Conservation (phyloP, 2,888 invertebrate species). For the Drosophila villosipedis region DNA sequence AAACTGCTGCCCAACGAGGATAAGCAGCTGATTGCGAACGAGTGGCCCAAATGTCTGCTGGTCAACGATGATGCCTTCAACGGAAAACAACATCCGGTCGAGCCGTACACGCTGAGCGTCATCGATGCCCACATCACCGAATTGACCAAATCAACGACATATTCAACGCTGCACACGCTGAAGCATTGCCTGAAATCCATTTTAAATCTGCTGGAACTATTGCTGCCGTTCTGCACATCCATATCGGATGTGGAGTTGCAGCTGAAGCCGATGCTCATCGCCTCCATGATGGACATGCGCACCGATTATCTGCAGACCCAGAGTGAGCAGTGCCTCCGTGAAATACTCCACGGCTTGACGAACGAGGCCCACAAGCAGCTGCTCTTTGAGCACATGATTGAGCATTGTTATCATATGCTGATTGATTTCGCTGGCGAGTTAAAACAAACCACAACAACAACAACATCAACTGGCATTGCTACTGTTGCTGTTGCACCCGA, state of each 20-base stretch:
- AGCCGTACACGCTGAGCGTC: slow-evolving; percentile 84
- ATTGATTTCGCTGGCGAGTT: slow-evolving; percentile 87
- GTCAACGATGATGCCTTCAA: slow-evolving; percentile 81
- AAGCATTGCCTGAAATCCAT: slow-evolving; percentile 84
- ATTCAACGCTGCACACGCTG: slow-evolving; percentile 82
- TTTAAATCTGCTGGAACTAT: slow-evolving; percentile 81
- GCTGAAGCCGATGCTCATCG: slow-evolving; percentile 84
- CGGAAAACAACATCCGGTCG: slow-evolving; percentile 83
- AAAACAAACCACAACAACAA: slow-evolving; percentile 25
- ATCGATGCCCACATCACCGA: slow-evolving; percentile 85
- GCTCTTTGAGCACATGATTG: slow-evolving; percentile 88
- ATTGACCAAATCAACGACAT: slow-evolving; percentile 80
- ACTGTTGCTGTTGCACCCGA: slow-evolving; percentile 25
- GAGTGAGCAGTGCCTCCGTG: slow-evolving; percentile 87
- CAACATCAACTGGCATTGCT: background rate
- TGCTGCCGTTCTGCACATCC: slow-evolving; percentile 72
- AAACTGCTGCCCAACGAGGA: slow-evolving; percentile 84
- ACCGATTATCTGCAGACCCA: slow-evolving; percentile 91
- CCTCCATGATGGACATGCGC: slow-evolving; percentile 91
- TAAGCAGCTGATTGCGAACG: slow-evolving; percentile 83
- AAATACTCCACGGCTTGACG: slow-evolving; percentile 57
- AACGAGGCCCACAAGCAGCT: slow-evolving; percentile 89
- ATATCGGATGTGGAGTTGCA: slow-evolving; percentile 70
- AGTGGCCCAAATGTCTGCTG: slow-evolving; percentile 84
- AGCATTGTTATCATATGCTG: slow-evolving; percentile 89